Percentiles rank a stretch among this genome's conserved stretches.
Conservation (phyloP, 2,797 vertebrate species). For the Acridotheres tristis region DNA sequence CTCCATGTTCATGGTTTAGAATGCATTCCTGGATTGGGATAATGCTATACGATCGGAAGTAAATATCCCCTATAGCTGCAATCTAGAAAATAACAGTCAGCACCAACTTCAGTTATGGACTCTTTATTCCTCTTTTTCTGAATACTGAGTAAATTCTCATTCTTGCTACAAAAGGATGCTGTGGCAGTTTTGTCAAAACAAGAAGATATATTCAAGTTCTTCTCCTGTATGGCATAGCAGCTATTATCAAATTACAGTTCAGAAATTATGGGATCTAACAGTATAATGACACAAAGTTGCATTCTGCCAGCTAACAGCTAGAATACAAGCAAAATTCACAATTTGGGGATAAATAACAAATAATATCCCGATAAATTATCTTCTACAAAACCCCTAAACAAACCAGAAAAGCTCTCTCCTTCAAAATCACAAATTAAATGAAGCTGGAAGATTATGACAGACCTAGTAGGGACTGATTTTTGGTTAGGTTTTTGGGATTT, state of each 20-base stretch:
- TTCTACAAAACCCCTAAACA: not conserved
- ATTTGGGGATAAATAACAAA: not conserved
- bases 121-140: not conserved
- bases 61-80: not conserved
- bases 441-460: not conserved
- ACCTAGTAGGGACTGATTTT: fast-evolving
- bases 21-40: not conserved
- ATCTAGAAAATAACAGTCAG: not conserved
- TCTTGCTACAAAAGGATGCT: not conserved
- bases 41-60: not conserved
- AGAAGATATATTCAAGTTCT: not conserved
- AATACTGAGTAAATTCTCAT: not conserved
- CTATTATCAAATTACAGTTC: not conserved
- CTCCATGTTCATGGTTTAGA: not conserved
- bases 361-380: not conserved
- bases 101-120: not conserved
- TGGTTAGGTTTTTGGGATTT: not conserved
- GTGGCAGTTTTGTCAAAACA: not conserved
- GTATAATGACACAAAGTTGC: not conserved
- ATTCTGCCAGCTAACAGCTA: not conserved
- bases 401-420: not conserved
- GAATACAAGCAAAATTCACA: not conserved
- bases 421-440: not conserved
- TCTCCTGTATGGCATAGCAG: not conserved
- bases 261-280: not conserved